Percentiles rank a stretch among this genome's conserved stretches.
These are phyloP conservation scores for Lepus townsendii DNA, from an alignment of 2,797 vertebrate genomes.

Conservation along the genomic window DNA sequence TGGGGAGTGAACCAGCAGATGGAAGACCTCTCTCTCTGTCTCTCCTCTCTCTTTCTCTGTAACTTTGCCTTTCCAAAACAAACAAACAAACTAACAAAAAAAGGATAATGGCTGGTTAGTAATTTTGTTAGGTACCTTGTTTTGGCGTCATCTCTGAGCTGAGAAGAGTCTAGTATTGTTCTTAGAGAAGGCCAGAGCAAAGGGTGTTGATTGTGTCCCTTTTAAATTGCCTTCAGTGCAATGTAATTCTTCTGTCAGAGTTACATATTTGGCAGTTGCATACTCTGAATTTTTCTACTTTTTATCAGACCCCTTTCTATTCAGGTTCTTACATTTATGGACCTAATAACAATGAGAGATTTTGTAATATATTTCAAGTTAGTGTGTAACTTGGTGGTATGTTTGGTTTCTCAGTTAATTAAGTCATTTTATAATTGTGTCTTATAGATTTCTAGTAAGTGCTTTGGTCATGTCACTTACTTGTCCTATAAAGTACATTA, in stretches of 20 bases:
- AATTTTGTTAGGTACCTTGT: neutral
- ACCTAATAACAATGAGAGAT: neutral
- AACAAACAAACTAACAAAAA: too few species aligned
- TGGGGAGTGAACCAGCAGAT: too few species aligned
- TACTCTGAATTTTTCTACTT: neutral
- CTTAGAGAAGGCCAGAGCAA: too few species aligned
- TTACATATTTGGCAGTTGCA: neutral
- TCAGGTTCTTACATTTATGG: neutral
- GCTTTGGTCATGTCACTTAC: neutral
- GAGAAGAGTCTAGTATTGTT: too few species aligned
- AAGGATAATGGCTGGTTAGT: neutral
- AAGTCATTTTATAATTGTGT: slow-evolving; percentile 1
- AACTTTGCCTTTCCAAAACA: too few species aligned
- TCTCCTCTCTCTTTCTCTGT: too few species aligned
- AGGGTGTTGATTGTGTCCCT: neutral
- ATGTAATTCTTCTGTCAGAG: neutral
- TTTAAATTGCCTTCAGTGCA: neutral
- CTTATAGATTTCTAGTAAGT: slow-evolving; percentile 23
- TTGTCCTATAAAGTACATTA: neutral
- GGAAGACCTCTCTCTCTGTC: too few species aligned
- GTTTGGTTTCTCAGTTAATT: slow-evolving; percentile 37
- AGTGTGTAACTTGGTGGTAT: slow-evolving; percentile 1
- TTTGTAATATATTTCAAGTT: slow-evolving; percentile 26
- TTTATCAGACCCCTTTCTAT: neutral
- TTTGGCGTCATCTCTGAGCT: neutral